Percentiles rank a stretch among this genome's conserved stretches.
Conservation (phyloP, 2,113 vertebrate genomes). For the Ophthalmolycus amberensis region DNA sequence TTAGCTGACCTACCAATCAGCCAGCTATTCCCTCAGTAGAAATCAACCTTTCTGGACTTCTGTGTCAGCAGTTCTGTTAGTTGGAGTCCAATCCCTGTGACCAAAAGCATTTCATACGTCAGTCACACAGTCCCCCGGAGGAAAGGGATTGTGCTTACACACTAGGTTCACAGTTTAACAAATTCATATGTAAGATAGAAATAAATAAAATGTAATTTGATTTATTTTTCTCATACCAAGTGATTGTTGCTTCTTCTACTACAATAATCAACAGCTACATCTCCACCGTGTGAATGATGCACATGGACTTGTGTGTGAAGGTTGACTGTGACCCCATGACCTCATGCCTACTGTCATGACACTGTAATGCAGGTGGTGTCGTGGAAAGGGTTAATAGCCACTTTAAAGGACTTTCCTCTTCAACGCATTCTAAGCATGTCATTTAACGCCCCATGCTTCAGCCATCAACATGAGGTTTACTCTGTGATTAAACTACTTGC, state of each 20-base stretch:
- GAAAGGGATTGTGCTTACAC: conserved; percentile 7
- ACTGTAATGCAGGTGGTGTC: background rate
- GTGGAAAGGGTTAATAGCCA: background rate
- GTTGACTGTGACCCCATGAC: background rate
- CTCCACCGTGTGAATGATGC: too few relatives aligned
- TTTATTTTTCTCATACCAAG: too few relatives aligned
- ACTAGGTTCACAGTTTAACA: background rate
- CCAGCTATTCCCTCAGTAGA: conserved; percentile 54
- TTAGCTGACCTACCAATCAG: conserved; percentile 65
- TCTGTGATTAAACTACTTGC: background rate
- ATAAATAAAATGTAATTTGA: background rate
- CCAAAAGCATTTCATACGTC: background rate
- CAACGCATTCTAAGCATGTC: background rate
- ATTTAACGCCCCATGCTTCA: background rate
- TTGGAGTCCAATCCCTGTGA: conserved; percentile 5
- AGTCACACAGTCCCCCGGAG: background rate
- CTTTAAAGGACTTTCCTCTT: background rate
- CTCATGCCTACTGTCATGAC: background rate
- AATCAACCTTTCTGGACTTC: conserved; percentile 27
- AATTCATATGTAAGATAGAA: background rate
- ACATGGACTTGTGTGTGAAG: background rate
- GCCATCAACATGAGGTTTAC: background rate
- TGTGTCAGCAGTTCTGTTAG: conserved; percentile 47
- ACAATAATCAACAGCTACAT: too few relatives aligned
- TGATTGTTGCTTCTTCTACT: too few relatives aligned